Base-by-base conservation (phyloP, 2,113 vertebrate genomes). In the Mionectes macconnelli region DNA sequence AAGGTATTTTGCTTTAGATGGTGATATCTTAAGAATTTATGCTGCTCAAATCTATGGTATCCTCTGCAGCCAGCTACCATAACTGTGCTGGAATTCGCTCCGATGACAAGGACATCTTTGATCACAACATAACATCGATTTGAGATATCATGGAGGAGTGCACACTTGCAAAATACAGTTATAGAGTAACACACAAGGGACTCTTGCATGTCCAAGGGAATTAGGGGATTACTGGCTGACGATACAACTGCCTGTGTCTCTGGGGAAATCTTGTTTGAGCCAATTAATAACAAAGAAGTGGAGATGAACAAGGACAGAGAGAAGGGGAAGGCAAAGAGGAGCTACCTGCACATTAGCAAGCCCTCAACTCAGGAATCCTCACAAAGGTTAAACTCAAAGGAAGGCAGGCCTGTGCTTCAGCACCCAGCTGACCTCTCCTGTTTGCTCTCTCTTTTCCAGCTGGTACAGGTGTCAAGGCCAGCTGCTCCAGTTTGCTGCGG, bases 41-140 rank as follows among this genome's bases (percentile, higher is more conserved):
- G 19, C 55, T 79, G 19, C 40, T 53, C 42, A 57, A 25, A 20
- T 52, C 23, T 21, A 18, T 10, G 22, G 5, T 74, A 18, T 56
- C 17, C 28, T 47, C 10, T 33, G 33, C 55, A 64, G 52, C 30
- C 44, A 70, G 12, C 40, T 66, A 45, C 19, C 15, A 9, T 21
- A 75, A 52, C 37, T 8, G 6, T 13, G 19, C 59, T 68, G 72
- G 75, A 83, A 74, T 93, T 74, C 86, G 19, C 55, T 77, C 55
- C 8, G 35, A 95, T 78, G 63, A 93, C 59, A 74, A 93, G 91
- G 96, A 56, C 3, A 0, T n/a, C 78, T 95, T 94, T 94, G 92
- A 88, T 96, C 82, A 56, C 35, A 64, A 28, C 9, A 2, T 6
- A 83, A 9, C 18, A 77, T 94, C 0, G 2, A 77, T 87, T 74